Conservation (phyloP, 1,140 invertebrate species). For the Brachystomella parvula region DNA sequence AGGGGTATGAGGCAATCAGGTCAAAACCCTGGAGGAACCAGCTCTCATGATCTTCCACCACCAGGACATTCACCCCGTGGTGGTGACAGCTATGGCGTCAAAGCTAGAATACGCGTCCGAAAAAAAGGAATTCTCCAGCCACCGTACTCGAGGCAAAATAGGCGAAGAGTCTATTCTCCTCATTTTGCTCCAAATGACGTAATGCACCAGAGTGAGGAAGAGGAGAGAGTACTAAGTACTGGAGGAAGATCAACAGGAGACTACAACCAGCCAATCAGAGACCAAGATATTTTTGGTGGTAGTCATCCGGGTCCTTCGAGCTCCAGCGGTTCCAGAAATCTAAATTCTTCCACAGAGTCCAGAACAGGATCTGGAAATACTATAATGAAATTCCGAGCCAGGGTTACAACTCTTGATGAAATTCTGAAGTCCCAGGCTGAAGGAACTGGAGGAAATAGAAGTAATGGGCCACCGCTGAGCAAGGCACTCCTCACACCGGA, state of each 20-base stretch:
- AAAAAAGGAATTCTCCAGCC: slow-evolving; percentile 4
- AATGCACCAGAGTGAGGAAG: slow-evolving; percentile 16
- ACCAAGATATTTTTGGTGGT: not conserved
- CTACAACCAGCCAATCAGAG: too few species aligned
- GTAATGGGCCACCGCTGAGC: not conserved
- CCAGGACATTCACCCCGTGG: not conserved
- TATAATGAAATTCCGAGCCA: slow-evolving; percentile 32
- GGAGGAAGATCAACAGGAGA: not conserved
- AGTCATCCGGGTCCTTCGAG: not conserved
- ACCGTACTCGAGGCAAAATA: not conserved
- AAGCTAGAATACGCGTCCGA: not conserved
- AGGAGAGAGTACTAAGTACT: not conserved
- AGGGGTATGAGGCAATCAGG: not conserved
- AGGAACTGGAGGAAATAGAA: not conserved
- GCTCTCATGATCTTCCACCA: not conserved
- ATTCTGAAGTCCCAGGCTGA: slow-evolving; percentile 27
- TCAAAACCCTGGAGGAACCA: not conserved
- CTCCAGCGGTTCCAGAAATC: not conserved
- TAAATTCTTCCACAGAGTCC: not conserved
- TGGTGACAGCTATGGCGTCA: not conserved
- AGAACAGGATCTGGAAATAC: not conserved
- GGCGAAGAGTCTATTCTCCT: slow-evolving; percentile 22
- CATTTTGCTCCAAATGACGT: slow-evolving; percentile 28
- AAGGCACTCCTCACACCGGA: not conserved
- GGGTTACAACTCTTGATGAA: slow-evolving; percentile 37